Evolutionary conservation across 2,113 vertebrate species (phyloP).

Genomic region (Emberiza fucata): DNA sequence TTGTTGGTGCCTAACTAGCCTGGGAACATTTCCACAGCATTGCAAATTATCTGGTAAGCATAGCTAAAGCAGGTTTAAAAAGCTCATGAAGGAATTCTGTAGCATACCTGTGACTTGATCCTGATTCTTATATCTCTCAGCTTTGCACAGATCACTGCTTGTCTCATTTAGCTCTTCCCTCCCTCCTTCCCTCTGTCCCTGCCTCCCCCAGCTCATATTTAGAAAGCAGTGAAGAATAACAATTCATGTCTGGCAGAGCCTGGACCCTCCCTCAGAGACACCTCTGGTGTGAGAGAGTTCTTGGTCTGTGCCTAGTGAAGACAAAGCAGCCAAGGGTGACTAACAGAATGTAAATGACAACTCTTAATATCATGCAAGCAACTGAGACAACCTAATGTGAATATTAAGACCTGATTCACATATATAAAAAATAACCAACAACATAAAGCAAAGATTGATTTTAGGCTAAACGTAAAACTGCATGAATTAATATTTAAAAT

Average conservation of each 20-base stretch:
- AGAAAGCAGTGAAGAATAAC: not conserved
- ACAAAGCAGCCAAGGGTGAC: not conserved
- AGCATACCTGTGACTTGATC: not conserved
- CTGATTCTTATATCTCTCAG: not conserved
- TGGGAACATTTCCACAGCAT: not conserved
- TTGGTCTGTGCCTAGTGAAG: not conserved
- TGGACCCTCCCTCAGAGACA: not conserved
- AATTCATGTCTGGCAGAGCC: not conserved
- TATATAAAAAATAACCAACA: not conserved
- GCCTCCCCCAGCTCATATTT: not conserved
- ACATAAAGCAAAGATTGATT: not conserved
- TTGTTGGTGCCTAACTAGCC: not conserved
- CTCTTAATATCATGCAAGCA: not conserved
- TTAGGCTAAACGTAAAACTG: not conserved
- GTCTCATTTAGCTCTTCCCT: not conserved
- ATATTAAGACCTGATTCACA: not conserved
- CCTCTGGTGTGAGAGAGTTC: rapidly evolving
- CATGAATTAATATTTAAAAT: not conserved
- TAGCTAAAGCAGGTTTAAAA: not conserved
- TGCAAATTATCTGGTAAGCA: not conserved
- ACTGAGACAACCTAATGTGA: not conserved
- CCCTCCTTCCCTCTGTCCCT: not conserved
- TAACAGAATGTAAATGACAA: not conserved
- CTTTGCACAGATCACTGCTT: not conserved
- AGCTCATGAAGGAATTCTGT: not conserved